Base-by-base conservation (phyloP, 2,888 invertebrate genomes). In the Diadromus collaris region DNA sequence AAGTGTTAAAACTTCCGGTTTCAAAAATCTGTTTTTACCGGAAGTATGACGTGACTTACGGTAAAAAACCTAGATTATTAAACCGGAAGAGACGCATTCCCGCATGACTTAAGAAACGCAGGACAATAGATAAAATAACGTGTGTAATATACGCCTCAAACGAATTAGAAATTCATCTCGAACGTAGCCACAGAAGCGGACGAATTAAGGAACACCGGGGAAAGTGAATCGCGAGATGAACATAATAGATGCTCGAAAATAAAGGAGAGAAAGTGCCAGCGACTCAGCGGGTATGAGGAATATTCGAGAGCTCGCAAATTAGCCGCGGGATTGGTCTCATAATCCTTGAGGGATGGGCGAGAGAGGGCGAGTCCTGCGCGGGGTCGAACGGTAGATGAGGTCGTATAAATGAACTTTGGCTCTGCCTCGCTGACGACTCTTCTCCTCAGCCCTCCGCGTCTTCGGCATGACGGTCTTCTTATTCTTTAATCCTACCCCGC, bases 301-400 rank as follows among this genome's bases (percentile, higher is more conserved):
- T 80, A 87, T 88, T 87, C 83, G 85, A 86, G 87, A 87, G 86
- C 86, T 90, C 87, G 88, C 90, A 90, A 90, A 90, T 90, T 90
- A 90, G 90, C 89, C 86, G 86, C 85, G 84, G 88, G 89, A 90
- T 90, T 88, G 89, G 88, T 85, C 85, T 85, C 85, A 86, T 90
- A 89, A 90, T 90, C 90, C 88, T 88, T 85, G 84, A 88, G 88
- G 87, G 89, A 88, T 86, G 88, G 83, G 81, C 82, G 84, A 82
- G 54, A 46, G 58, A 76, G 64, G n/a, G n/a, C 34, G 64, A 76
- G 76, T 79, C 73, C 71, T 77, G 76, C 75, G 64, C 78, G 76
- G 75, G 82, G 82, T 81, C 81, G 84, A 85, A 84, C 82, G 77
- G 84, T 81, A 84, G 86, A 88, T 82, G 89, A 88, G 87, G 86